Conservation (phyloP, 1,140 invertebrate species). For the Nephila pilipes region DNA sequence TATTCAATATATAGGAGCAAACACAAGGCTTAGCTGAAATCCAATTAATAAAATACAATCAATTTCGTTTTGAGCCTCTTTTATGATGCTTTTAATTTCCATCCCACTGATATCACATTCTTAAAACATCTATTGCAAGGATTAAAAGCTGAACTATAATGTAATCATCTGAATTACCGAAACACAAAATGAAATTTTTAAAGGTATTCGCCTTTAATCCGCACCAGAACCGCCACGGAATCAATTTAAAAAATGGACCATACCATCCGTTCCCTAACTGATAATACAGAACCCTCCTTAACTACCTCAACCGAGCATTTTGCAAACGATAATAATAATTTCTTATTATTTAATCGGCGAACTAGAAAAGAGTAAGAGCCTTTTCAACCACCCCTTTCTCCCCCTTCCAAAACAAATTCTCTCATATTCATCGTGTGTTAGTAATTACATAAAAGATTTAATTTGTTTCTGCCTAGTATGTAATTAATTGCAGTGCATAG, state of each 20-base stretch:
- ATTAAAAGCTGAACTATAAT: neutral
- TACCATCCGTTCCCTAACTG: neutral
- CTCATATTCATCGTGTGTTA: constrained; percentile 42
- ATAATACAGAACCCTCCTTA: neutral
- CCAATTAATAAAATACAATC: neutral
- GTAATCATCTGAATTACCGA: neutral
- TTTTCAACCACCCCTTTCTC: neutral
- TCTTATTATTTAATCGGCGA: constrained; percentile 3
- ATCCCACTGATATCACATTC: neutral
- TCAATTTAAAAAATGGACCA: neutral
- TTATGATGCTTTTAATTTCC: neutral
- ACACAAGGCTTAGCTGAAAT: neutral
- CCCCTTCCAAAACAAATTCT: constrained; percentile 8
- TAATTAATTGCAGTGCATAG: constrained; percentile 55
- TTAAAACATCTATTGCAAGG: neutral
- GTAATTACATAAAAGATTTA: constrained; percentile 68
- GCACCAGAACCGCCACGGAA: neutral
- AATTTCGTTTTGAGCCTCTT: neutral
- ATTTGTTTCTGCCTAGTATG: constrained; percentile 60
- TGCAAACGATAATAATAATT: constrained; percentile 20
- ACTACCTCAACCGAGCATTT: neutral
- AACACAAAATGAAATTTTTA: neutral
- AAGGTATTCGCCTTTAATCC: neutral
- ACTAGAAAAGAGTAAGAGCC: neutral
- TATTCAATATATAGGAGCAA: too few species aligned